phyloP scores from a whole-genome alignment of 30 jellyfish, hydroid and myxozoan genomes.

The Cassiopea andromeda region DNA sequence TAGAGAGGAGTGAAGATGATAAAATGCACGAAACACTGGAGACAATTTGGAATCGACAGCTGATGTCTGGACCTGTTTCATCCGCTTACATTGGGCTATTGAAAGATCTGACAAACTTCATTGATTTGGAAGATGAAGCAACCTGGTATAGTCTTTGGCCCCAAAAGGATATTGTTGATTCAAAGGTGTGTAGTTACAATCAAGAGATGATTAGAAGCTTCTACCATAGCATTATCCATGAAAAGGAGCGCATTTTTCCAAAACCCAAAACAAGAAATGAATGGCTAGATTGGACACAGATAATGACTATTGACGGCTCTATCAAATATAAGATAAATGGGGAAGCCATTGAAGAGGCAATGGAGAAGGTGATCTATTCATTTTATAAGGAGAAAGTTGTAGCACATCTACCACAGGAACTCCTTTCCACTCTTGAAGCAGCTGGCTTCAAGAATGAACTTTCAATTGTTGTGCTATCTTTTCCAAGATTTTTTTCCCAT shows the following conservation, averaged over 20 bases:
- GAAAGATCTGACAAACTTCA: slow-evolving; percentile 1
- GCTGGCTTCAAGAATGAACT: slow-evolving; percentile 40
- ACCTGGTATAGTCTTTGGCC: slow-evolving; percentile 55
- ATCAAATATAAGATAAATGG: background rate
- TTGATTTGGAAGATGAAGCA: background rate
- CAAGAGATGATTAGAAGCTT: slow-evolving; percentile 20
- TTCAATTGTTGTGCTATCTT: background rate
- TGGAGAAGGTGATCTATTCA: slow-evolving; percentile 5
- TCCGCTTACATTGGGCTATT: slow-evolving; percentile 31
- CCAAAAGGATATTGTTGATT: background rate
- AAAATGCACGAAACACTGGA: slow-evolving; percentile 14
- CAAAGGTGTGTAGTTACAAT: background rate
- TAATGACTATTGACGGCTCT: background rate
- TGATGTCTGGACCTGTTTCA: slow-evolving; percentile 58
- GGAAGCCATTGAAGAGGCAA: background rate
- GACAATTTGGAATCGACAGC: slow-evolving; percentile 33
- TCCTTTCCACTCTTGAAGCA: slow-evolving; percentile 1
- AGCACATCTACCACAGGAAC: slow-evolving; percentile 25
- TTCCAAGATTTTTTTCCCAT: slow-evolving; percentile 18
- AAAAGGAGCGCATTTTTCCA: background rate
- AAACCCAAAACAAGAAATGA: background rate
- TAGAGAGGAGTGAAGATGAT: slow-evolving; percentile 38
- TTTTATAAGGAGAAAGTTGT: background rate
- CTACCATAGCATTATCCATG: background rate
- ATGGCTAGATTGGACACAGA: slow-evolving; percentile 53